phyloP scores from a whole-genome alignment of 2,888 invertebrate species.

The Cactoblastis cactorum region DNA sequence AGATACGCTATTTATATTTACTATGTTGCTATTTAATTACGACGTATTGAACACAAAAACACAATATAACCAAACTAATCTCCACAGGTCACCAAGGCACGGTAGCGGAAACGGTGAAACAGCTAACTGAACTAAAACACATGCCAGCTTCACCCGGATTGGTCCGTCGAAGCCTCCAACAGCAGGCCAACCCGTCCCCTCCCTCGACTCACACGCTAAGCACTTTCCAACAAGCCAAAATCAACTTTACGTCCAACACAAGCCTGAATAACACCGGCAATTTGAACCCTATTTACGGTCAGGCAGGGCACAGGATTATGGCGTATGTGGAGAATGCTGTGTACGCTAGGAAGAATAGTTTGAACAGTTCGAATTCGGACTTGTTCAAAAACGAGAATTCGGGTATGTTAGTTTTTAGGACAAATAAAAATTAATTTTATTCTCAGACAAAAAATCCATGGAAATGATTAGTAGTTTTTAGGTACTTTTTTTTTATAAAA shows the following conservation, averaged over 20 bases:
- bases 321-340: constrained; percentile 61
- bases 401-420: constrained; percentile 32
- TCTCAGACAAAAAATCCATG: no score
- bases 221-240: constrained; percentile 69
- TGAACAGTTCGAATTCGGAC: constrained; percentile 60
- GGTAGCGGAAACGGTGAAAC: constrained; percentile 93
- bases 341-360: constrained; percentile 68
- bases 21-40: not conserved
- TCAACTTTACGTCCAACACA: constrained; percentile 53
- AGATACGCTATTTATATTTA: no score
- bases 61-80: not conserved
- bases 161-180: constrained; percentile 76
- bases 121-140: constrained; percentile 90
- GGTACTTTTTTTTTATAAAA: no score
- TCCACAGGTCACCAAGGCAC: constrained; percentile 69
- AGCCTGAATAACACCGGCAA: constrained; percentile 63
- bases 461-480: no score
- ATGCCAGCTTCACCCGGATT: constrained; percentile 92
- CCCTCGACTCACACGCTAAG: constrained; percentile 41
- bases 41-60: not conserved
- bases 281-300: constrained; percentile 72
- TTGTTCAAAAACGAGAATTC: constrained; percentile 46
- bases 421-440: no score
- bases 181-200: constrained; percentile 35
- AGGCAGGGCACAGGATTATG: constrained; percentile 64